Conservation (phyloP, 2,797 vertebrate species). For the Acropternis orthonyx region DNA sequence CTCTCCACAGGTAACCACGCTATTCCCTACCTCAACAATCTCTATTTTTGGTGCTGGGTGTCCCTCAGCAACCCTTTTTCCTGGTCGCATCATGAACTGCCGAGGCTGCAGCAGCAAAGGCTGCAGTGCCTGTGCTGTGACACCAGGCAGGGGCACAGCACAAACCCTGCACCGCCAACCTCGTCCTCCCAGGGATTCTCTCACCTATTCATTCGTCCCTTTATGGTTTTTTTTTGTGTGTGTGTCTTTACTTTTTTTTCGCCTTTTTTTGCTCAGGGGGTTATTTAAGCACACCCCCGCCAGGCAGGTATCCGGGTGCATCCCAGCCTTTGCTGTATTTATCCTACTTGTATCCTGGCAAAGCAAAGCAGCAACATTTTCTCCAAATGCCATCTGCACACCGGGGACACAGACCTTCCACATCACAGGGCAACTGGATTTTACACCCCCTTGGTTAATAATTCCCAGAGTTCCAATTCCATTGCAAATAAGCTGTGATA, state of each 20-base stretch:
- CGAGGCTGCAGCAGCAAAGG: neutral
- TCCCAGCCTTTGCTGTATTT: neutral
- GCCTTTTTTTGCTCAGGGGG: fast-evolving
- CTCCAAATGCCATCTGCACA: neutral
- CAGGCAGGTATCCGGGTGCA: neutral
- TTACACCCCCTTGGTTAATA: neutral
- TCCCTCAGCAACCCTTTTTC: neutral
- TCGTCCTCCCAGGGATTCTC: neutral
- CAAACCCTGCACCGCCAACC: neutral
- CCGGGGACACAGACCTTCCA: fast-evolving
- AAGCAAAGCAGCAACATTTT: neutral
- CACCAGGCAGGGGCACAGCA: neutral
- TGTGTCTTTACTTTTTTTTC: too few species aligned
- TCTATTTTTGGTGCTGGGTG: neutral
- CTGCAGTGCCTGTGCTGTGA: neutral
- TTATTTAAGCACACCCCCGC: neutral
- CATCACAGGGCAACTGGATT: neutral
- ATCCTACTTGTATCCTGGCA: neutral
- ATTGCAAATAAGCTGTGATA: neutral
- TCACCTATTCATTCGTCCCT: neutral
- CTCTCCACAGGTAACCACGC: neutral
- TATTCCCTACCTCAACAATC: neutral
- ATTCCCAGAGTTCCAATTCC: neutral
- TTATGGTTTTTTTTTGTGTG: neutral
- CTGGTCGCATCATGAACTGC: neutral